Base-by-base conservation (phyloP, 2,888 invertebrate genomes). In the Eutolmus rufibarbis region DNA sequence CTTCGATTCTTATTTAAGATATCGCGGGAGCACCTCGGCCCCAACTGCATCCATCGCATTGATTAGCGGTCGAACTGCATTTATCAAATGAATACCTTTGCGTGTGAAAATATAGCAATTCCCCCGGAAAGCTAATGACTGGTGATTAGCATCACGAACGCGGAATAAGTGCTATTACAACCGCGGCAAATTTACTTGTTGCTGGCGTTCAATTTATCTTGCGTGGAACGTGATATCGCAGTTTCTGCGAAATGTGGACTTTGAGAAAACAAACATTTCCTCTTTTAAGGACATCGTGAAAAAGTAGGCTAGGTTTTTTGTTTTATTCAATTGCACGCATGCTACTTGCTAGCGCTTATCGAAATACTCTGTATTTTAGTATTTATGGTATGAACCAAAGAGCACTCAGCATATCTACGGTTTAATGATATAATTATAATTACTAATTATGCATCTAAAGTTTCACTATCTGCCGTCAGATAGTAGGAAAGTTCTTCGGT, bases 41-140 rank as follows among this genome's bases (percentile, higher is more conserved):
- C 14, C 46, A 78, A 78, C 23, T 78, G 43, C 51, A 43, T 46
- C 46, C 46, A 78, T 43, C 28, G 78, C 28, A 78, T 40, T 78
- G 78, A 78, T 78, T 78, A 78, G 78, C 78, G 37, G 23, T 23
- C 43, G 78, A 23, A 40, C 46, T 12, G 78, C 40, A 78, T 78
- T 78, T 78, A 78, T 78, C n/a, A 43, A 78, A 40, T 40, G n/a
- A 43, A 78, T 78, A 23, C 43, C n/a, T 23, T 78, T 78, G 78
- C 78, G 78, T 78, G 78, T 46, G 28, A 78, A 78, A 78, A 43
- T 43, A 78, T 40, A 19, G 23, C 40, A 43, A 78, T 78, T 78
- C 40, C n/a, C 23, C 23, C 19, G 43, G 46, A 28, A 78, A 78
- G 16, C 43, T 78, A 78, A 78, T 78, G 43, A 43, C 40, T 23